Evolutionary conservation across 2,797 vertebrate genomes (phyloP).

Genomic region (Podargus strigoides): DNA sequence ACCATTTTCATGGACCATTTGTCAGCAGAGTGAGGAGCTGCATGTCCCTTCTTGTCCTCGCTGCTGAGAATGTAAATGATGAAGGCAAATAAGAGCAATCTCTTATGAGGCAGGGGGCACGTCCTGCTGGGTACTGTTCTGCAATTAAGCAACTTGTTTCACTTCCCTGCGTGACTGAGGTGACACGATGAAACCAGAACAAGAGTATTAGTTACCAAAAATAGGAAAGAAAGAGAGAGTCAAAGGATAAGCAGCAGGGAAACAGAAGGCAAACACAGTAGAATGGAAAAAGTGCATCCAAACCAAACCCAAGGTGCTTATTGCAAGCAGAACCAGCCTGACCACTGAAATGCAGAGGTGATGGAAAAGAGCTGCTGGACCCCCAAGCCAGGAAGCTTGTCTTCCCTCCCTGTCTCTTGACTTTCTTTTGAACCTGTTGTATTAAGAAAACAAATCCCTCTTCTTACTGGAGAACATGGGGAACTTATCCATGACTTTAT

Average conservation of each 20-base stretch:
- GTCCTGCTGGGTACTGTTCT: constrained; percentile 3
- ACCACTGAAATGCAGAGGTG: neutral
- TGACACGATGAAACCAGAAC: neutral
- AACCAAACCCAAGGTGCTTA: neutral
- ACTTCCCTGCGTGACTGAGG: neutral
- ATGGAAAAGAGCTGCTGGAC: neutral
- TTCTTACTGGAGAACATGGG: neutral
- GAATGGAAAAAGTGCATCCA: neutral
- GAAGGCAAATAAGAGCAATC: neutral
- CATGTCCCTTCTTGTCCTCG: neutral
- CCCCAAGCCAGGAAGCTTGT: neutral
- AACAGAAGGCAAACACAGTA: neutral
- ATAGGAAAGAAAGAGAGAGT: neutral
- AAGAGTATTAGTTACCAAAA: neutral
- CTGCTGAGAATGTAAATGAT: neutral
- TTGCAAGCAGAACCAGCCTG: neutral
- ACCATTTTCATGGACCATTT: constrained; percentile 2
- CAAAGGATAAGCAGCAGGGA: neutral
- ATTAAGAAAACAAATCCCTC: neutral
- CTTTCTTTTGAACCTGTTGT: neutral
- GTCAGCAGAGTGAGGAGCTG: neutral
- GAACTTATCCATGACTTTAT: neutral
- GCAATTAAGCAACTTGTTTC: constrained; percentile 33
- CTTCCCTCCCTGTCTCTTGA: neutral
- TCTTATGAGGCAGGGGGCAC: neutral